These are phyloP conservation scores for Xenops minutus DNA, from an alignment of 2,797 vertebrate genomes.

Conservation along the genomic window DNA sequence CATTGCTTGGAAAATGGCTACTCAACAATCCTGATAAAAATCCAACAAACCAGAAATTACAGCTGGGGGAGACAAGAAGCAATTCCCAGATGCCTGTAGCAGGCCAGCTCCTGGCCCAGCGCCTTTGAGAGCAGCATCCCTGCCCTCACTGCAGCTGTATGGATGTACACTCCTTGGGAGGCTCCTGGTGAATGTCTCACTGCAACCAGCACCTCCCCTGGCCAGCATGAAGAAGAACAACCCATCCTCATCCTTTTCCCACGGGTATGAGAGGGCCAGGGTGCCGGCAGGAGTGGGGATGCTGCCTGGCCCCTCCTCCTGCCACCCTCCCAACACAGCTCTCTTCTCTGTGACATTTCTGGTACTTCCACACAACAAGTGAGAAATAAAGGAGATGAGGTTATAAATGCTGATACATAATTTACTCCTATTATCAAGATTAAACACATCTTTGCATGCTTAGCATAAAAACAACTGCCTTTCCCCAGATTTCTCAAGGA, in stretches of 20 bases:
- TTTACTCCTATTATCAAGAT: constrained; percentile 69
- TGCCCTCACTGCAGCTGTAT: neutral
- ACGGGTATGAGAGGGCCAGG: neutral
- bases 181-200: fast-evolving
- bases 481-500: constrained; percentile 64
- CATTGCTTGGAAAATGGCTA: neutral
- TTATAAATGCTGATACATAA: constrained; percentile 61
- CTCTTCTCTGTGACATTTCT: neutral
- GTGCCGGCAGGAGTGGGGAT: fast-evolving
- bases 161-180: neutral
- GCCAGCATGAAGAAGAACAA: neutral
- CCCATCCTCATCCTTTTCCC: neutral
- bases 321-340: fast-evolving
- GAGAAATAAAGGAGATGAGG: constrained; percentile 10
- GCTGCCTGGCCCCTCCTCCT: neutral
- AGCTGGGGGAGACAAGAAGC: neutral
- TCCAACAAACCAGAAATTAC: neutral
- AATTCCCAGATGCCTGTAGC: neutral
- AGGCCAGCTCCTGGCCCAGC: neutral
- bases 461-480: constrained; percentile 53
- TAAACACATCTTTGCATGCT: constrained; percentile 65
- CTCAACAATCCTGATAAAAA: neutral
- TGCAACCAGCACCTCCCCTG: neutral
- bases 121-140: neutral
- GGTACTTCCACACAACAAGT: constrained; percentile 1